Evolutionary conservation across 2,113 vertebrate genomes (phyloP).

Genomic region (Channa maculata): DNA sequence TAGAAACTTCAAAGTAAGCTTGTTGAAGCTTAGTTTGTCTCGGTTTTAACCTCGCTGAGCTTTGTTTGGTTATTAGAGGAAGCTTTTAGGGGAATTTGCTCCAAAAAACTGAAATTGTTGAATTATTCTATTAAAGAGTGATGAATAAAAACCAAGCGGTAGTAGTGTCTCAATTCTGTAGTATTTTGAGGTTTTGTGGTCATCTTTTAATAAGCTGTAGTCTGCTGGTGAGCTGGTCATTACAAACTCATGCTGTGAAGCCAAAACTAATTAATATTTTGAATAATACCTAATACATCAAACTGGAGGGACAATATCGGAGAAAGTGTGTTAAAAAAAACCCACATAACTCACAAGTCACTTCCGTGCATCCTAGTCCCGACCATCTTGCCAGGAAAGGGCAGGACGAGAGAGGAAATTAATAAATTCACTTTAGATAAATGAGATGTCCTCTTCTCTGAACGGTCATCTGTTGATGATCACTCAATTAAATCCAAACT

Average conservation of each 20-base stretch:
- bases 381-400: too few species aligned
- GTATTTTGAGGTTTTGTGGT: constrained; percentile 7
- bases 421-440: too few species aligned
- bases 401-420: too few species aligned
- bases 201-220: background rate
- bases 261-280: background rate
- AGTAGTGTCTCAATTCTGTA: constrained; percentile 8
- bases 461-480: too few species aligned
- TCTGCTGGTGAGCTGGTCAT: background rate
- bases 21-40: constrained; percentile 19
- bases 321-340: too few species aligned
- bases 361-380: too few species aligned
- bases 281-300: too few species aligned
- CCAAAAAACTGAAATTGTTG: constrained; percentile 12
- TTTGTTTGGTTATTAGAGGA: constrained; percentile 6
- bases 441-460: too few species aligned
- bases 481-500: too few species aligned
- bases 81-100: constrained; percentile 8
- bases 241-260: constrained; percentile 2
- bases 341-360: too few species aligned
- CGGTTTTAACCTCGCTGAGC: constrained; percentile 2
- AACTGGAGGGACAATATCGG: too few species aligned
- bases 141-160: constrained; percentile 10
- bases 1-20: constrained; percentile 9
- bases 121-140: background rate